Base-by-base conservation (phyloP, 2,888 invertebrate species). In the Periphyllus acericola region DNA sequence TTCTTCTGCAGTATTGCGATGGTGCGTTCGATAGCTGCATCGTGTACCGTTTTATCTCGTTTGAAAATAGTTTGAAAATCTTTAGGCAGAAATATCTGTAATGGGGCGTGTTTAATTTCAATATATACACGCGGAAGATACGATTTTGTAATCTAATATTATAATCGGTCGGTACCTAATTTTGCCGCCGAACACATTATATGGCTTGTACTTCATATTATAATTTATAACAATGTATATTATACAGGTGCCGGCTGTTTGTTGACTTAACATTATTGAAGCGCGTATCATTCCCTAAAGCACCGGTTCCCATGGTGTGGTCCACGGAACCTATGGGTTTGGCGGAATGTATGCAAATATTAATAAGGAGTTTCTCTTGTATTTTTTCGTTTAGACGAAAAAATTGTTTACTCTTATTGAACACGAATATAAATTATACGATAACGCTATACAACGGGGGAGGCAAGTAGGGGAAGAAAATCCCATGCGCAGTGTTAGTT, bases 131-230 rank as follows among this genome's bases (percentile, higher is more conserved):
- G 55, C 29, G 11, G 83, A 75, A 66, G 76, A 84, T 68, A 84
- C 76, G 32, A 34, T 76, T 46, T 84, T 66, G 46, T 84, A 84
- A 84, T 84, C 84, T 84, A 84, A 84, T 84, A 84, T 84, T 84
- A 32, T 68, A 84, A 84, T 84, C 84, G 66, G 76, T 32, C 66
- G 32, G 8, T 84, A 60, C 66, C 25, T 25, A 36, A 83, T 75
- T 75, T 75, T 40, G 60, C 55, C 60, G 36, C 29, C 60, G 8
- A 11, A 71, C 32, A 25, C 36, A 40, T n/a, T 66, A 40, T 60
- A 32, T 0, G 36, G 9, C 14, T 29, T 34, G 9, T 25, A 14
- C 3, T 9, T 0, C 9, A 5, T 46, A 40, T 21, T n/a, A 9
- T 46, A 46, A 9, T 0, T 21, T n/a, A 9, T 46, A 46, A 9